These are phyloP conservation scores for Marcusenius ussheri DNA, from an alignment of 2,113 vertebrate species.

Conservation along the genomic window DNA sequence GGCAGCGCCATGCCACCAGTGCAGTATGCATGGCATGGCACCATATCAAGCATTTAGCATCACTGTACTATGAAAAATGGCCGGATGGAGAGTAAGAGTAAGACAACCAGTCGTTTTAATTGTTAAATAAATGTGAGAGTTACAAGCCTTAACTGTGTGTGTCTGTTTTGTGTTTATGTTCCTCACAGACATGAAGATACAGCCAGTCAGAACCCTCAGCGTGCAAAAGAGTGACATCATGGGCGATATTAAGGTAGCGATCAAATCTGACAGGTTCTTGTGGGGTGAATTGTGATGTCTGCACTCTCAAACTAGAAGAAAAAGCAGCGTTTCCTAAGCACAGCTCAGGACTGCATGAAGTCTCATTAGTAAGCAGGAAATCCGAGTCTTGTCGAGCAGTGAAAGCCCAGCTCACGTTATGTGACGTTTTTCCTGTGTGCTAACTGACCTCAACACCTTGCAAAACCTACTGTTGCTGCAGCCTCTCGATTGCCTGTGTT, in stretches of 20 bases:
- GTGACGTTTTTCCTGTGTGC: not conserved
- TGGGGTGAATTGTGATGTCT: not conserved
- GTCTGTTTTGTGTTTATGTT: not conserved
- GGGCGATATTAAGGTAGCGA: slow-evolving; percentile 73
- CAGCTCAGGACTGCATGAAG: not conserved
- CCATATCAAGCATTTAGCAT: not conserved
- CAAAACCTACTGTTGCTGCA: not conserved
- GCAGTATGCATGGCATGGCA: not conserved
- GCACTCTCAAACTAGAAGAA: not conserved
- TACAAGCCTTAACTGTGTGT: not conserved
- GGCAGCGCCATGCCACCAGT: not conserved
- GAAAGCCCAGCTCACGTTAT: not conserved
- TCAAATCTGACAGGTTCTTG: slow-evolving; percentile 3
- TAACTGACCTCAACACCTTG: not conserved
- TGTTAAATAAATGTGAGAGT: not conserved
- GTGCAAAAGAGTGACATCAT: slow-evolving; percentile 59
- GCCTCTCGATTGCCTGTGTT: slow-evolving; percentile 1
- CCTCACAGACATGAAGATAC: slow-evolving; percentile 43
- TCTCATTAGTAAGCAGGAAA: not conserved
- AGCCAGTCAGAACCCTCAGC: slow-evolving; percentile 49
- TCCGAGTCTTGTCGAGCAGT: not conserved
- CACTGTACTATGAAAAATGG: not conserved
- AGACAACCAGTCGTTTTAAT: not conserved
- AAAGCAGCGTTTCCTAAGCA: not conserved
- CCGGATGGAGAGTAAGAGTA: not conserved